Evolutionary conservation across 2,888 invertebrate genomes (phyloP), one percentile per base, ranked within the genome.

Genomic region (Argyresthia goedartella): DNA sequence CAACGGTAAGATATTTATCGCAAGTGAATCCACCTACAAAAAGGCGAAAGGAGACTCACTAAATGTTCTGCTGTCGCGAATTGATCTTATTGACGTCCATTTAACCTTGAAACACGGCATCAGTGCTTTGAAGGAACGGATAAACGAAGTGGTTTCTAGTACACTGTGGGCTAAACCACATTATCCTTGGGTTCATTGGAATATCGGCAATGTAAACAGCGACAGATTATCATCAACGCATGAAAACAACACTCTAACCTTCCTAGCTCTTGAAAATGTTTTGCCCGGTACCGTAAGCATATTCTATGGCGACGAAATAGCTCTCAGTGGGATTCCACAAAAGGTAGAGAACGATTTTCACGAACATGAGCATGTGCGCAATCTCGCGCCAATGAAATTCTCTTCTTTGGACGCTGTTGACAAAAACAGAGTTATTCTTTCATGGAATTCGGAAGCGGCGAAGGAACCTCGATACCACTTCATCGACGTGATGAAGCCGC

Each of bases 291-390:
- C 96, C 0, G 91, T 95, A 0, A 93, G 91, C 60, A 91, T 96
- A 61, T 95, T 96, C 76, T 97, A 97, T 73, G 97, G 97, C 0
- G 96, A 97, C 73, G 97, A 97, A 87, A 91, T 97, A 56, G 93
- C 92, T 1, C 79, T 95, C 59, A 84, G 88, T 48, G 89, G 91
- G 58, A 68, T 89, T 1, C 66, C 81, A 44, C 63, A 73, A 36
- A 62, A 71, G 43, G 77, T 88, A 6, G 84, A 89, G 59, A 81
- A 81, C 52, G 90, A 91, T 63, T 87, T 88, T 54, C 81, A 85
- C 56, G 89, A 90, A 62, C 82, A 89, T 41, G 84, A 87, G 59
- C 89, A 91, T 65, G 71, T 92, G 11, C 91, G 92, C 60, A 92
- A 94, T 66, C 75, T 94, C 50, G 86, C 89, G 0, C 90, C 91